Evolutionary conservation across 2,888 invertebrate genomes (phyloP).

Genomic region (Bombylius major): DNA sequence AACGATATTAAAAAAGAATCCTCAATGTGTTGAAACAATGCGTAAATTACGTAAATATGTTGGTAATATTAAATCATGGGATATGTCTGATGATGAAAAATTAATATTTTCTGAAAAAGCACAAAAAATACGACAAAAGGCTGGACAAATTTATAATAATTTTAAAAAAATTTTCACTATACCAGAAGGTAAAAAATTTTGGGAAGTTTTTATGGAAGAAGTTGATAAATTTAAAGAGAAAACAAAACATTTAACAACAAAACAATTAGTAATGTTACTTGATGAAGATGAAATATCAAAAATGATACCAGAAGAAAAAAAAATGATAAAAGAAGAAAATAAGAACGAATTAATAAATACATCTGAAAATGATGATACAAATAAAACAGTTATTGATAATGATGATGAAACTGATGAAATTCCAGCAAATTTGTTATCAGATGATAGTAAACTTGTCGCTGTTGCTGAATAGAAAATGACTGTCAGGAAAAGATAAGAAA

Average conservation of each 20-base stretch:
- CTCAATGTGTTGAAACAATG: constrained; percentile 63
- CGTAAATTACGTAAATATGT: constrained; percentile 64
- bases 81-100: constrained; percentile 46
- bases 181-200: constrained; percentile 52
- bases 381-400: no score
- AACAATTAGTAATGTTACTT: neutral
- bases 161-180: constrained; percentile 47
- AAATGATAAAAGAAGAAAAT: no score
- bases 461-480: no score
- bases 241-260: constrained; percentile 43
- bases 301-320: neutral
- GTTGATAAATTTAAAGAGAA: constrained; percentile 53
- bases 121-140: constrained; percentile 53
- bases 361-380: no score
- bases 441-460: no score
- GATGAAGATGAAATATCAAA: neutral
- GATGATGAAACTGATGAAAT: no score
- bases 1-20: constrained; percentile 69
- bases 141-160: constrained; percentile 40
- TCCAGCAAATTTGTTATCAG: no score
- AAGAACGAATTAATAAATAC: no score
- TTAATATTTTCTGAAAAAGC: constrained; percentile 54
- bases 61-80: constrained; percentile 66
- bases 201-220: constrained; percentile 56
- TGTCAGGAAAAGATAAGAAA: no score